A percentile compares a stretch with the other conserved stretches of the same genome.
Evolutionary conservation across 2,797 vertebrate species (phyloP).

Genomic region (Alosa sapidissima): DNA sequence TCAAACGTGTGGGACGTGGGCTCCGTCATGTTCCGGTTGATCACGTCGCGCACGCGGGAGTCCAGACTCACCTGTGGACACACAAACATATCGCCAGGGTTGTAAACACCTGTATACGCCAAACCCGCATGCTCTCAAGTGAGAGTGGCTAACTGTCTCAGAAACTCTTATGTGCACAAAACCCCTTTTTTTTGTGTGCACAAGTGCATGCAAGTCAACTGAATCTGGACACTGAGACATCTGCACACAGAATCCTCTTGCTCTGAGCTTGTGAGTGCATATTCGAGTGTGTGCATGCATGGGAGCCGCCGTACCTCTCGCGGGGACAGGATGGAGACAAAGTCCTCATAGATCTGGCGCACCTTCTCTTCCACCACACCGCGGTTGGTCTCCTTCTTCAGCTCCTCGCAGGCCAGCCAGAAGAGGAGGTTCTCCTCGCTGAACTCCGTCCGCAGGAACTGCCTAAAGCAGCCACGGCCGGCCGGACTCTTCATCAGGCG

Average conservation of each 20-base stretch:
- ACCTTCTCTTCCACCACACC: constrained; percentile 91
- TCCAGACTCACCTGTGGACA: constrained; percentile 90
- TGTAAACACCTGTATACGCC: neutral
- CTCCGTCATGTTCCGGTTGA: constrained; percentile 93
- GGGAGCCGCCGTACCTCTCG: constrained; percentile 84
- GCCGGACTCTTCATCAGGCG: constrained; percentile 89
- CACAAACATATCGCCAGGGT: neutral
- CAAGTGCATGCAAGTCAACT: neutral
- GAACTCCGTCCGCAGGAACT: constrained; percentile 95
- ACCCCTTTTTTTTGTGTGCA: neutral
- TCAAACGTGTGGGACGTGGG: constrained; percentile 92
- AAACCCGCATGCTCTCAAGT: neutral
- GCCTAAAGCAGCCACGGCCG: constrained; percentile 87
- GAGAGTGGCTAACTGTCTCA: neutral
- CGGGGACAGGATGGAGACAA: constrained; percentile 96
- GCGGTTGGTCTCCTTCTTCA: constrained; percentile 93
- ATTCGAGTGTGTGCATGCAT: neutral
- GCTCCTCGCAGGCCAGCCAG: constrained; percentile 96
- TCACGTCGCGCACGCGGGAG: constrained; percentile 90
- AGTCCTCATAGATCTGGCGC: constrained; percentile 94
- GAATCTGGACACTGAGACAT: neutral
- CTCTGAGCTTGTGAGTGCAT: neutral
- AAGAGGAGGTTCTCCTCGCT: constrained; percentile 99
- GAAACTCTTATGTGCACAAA: neutral
- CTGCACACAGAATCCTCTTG: neutral